Conservation (phyloP, 1,140 invertebrate species). For the Euura lappo region DNA sequence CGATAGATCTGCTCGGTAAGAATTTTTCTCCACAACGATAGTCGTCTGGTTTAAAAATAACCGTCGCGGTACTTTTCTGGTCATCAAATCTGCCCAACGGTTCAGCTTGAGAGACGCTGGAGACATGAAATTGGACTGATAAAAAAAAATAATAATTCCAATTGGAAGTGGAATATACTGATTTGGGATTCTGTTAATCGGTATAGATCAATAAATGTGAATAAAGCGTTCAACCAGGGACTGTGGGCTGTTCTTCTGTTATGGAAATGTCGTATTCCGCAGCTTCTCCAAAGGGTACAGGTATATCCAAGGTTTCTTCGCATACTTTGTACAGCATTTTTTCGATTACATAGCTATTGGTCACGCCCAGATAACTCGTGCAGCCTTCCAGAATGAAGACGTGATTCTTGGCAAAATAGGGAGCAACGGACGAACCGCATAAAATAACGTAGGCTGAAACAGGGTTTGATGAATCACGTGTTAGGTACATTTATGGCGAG, state of each 20-base stretch:
- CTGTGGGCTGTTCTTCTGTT: slow-evolving; percentile 29
- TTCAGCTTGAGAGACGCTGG: slow-evolving; percentile 27
- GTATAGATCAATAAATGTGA: neutral
- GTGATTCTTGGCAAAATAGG: slow-evolving; percentile 41
- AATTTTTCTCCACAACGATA: slow-evolving; percentile 19
- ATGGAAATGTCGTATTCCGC: slow-evolving; percentile 36
- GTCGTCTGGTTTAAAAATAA: slow-evolving; percentile 33
- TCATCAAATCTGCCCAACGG: slow-evolving; percentile 29
- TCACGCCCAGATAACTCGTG: slow-evolving; percentile 23
- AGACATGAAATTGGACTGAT: too few relatives aligned
- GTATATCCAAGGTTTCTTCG: slow-evolving; percentile 29
- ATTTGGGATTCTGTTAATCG: too few relatives aligned
- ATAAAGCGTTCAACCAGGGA: slow-evolving; percentile 22
- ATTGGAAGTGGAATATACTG: neutral
- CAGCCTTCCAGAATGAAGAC: slow-evolving; percentile 39
- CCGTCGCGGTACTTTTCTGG: slow-evolving; percentile 33
- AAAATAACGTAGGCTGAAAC: slow-evolving; percentile 40
- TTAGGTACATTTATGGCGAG: neutral
- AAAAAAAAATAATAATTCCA: too few relatives aligned
- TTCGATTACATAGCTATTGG: slow-evolving; percentile 26
- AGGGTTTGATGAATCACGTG: neutral
- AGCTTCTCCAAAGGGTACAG: slow-evolving; percentile 33
- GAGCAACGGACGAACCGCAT: slow-evolving; percentile 42
- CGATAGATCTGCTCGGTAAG: slow-evolving; percentile 17
- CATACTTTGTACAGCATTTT: slow-evolving; percentile 35